Base-by-base conservation (phyloP, 2,797 vertebrate genomes). In the Urocyon cinereoargenteus region DNA sequence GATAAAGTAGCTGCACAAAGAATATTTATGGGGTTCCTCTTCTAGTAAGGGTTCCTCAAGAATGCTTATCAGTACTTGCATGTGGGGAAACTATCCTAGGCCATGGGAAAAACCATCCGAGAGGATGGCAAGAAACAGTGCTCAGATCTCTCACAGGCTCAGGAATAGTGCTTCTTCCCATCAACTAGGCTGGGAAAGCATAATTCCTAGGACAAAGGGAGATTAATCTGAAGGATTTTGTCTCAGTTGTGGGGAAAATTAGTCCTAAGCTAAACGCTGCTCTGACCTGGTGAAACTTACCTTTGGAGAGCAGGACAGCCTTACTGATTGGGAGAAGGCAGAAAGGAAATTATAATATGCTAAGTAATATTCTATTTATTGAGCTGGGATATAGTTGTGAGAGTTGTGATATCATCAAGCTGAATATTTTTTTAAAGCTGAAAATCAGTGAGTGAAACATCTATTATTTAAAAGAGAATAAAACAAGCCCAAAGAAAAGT, bases 351-450 rank as follows among this genome's bases (percentile, higher is more conserved):
- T 84, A 70, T 81, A 12, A 49, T 81, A 19, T 66, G n/a, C 59
- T 95, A 13, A 55, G 72, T 66, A 55, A 61, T 28, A 81, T 85
- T 86, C 34, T 70, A 21, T 34, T 82, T 96, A 83, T 73, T 93
- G 36, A 84, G 8, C 19, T 84, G 28, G 34, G 19, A 62, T 88
- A 59, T 61, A 95, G 92, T 66, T 51, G 3, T 19, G 87, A 93
- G 28, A 6, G 6, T 61, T 92, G 14, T 68, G 59, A 22, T 86
- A 51, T 77, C 53, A 59, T 9, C 22, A n/a, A 97, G 19, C 5
- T 59, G 34, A 83, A 40, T 91, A 87, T 61, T 75, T 93, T 93
- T 95, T 72, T 95, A 82, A 82, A 81, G 59, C 24, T 59, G 72
- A 64, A 75, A 26, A 68, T 18, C 51, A 77, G 24, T 28, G 45